Percentiles rank a stretch among this genome's conserved stretches.
These are phyloP conservation scores for Jacana jacana DNA, from an alignment of 2,113 vertebrate genomes.

Conservation along the genomic window DNA sequence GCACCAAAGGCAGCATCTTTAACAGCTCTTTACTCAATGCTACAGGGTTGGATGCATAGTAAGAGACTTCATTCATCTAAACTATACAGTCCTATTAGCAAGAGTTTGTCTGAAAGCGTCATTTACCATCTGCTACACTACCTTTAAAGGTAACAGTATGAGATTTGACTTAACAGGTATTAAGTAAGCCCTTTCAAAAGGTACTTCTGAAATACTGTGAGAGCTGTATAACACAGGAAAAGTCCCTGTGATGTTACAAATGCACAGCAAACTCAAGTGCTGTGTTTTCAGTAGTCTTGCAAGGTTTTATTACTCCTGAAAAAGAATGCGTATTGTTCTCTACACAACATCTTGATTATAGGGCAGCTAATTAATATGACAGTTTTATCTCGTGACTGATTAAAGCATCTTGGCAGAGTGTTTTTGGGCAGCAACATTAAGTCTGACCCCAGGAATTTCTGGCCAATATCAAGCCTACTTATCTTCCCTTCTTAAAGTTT, in stretches of 20 bases:
- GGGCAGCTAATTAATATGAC: background rate
- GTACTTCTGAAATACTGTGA: background rate
- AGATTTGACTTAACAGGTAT: background rate
- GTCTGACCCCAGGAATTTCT: background rate
- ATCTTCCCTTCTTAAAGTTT: background rate
- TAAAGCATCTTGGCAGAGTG: background rate
- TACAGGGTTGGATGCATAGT: background rate
- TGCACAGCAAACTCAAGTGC: background rate
- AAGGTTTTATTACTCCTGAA: background rate
- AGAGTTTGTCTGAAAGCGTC: background rate
- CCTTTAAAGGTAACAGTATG: background rate
- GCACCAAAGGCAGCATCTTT: background rate
- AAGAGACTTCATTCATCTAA: background rate
- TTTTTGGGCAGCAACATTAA: background rate
- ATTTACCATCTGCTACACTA: background rate
- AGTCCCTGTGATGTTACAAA: background rate
- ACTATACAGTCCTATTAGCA: background rate
- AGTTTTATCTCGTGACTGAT: background rate
- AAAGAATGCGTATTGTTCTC: background rate
- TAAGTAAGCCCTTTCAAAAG: background rate
- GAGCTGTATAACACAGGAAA: background rate
- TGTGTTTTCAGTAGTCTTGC: background rate
- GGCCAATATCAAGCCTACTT: background rate
- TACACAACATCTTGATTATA: background rate
- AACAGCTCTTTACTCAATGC: background rate